Evolutionary conservation across 2,888 invertebrate genomes (phyloP), one percentile per base, ranked within the genome.

Genomic region (Drosophila macrospina): DNA sequence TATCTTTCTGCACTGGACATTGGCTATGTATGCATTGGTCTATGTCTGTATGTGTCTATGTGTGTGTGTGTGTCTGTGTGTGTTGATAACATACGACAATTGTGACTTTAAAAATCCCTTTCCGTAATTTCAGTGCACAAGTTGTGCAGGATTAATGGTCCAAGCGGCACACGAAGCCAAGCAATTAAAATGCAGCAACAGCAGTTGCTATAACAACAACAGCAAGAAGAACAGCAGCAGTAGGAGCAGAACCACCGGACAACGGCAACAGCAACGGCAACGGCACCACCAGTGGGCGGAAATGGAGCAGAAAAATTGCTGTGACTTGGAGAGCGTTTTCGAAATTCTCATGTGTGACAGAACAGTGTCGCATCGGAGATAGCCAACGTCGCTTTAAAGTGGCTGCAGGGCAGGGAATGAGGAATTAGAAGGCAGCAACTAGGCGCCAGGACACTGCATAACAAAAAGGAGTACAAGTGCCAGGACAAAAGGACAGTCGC

Each of bases 291-390:
- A 66, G 60, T 61, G 71, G 73, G 48, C 78, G 84, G 84, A 86
- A 88, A 88, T 86, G 88, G 84, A 78, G 85, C 85, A 88, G 88
- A 86, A 86, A 86, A 86, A 86, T 86, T 88, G 80, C 84, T 76
- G 65, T 88, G 83, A 85, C 85, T 85, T 86, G 66, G 70, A 76
- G 76, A 83, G 80, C 74, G 72, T 86, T 85, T 81, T 83, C 5
- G 78, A 88, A 85, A 80, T 78, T 83, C 83, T 68, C 85, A 85
- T 85, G 88, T 84, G 87, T 85, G 86, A 80, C 88, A 78, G 74
- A 65, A 60, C 65, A 72, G 66, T 67, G 62, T 65, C 69, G 69
- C 62, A 67, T 16, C 69, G 72, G 77, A 86, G 83, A 80, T 83
- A 80, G 82, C 75, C 71, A 68, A 37, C 62, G 80, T 69, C 76